Conservation (phyloP, 2,888 invertebrate genomes). For the Tiliacea citrago region DNA sequence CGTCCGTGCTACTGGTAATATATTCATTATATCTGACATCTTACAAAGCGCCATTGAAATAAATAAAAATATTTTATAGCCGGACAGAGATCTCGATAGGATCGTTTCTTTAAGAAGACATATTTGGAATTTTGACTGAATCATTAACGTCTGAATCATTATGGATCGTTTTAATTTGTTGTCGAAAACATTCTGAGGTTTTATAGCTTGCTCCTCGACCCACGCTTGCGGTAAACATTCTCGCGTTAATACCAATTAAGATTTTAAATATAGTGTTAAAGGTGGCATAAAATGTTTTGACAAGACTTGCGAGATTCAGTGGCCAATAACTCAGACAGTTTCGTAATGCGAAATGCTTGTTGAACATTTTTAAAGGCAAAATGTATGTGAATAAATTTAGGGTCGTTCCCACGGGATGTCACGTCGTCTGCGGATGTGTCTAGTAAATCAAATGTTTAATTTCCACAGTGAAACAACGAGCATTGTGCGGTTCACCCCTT, state of each 20-base stretch:
- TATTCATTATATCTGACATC: constrained; percentile 89
- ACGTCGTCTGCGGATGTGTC: constrained; percentile 79
- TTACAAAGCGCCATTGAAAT: constrained; percentile 87
- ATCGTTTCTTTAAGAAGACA: constrained; percentile 78
- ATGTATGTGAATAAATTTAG: constrained; percentile 71
- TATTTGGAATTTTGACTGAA: constrained; percentile 75
- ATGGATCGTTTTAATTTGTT: constrained; percentile 79
- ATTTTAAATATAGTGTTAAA: constrained; percentile 76
- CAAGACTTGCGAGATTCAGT: constrained; percentile 68
- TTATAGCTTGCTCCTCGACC: constrained; percentile 70
- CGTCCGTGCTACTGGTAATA: constrained; percentile 88
- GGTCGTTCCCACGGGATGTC: constrained; percentile 80
- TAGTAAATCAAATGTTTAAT: constrained; percentile 87
- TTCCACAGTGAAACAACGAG: constrained; percentile 82
- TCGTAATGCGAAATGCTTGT: constrained; percentile 79
- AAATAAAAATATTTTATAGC: constrained; percentile 87
- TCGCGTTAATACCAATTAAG: constrained; percentile 73
- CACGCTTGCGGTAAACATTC: constrained; percentile 71
- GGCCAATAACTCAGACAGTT: constrained; percentile 67
- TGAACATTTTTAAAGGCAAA: constrained; percentile 77
- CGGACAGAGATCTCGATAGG: constrained; percentile 76
- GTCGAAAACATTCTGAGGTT: constrained; percentile 72
- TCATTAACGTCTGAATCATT: constrained; percentile 78
- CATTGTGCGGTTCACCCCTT: constrained; percentile 77
- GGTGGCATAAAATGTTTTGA: constrained; percentile 74